Evolutionary conservation across 2,797 vertebrate genomes (phyloP).

Genomic region (Chiropotes sagulatus): DNA sequence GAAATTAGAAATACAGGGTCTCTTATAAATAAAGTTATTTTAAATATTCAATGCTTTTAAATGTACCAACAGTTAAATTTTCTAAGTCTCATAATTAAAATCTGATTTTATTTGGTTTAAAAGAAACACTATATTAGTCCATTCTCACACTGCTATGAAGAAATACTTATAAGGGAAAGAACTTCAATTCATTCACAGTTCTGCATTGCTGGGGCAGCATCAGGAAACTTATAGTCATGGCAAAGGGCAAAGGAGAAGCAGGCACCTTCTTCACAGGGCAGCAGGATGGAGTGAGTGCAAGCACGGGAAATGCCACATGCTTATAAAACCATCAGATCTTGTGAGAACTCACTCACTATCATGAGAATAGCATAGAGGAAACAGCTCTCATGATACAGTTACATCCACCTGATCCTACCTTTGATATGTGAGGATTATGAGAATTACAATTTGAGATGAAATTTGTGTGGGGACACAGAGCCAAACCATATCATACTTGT

Average conservation of each 20-base stretch:
- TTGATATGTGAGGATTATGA: background rate
- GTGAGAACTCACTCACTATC: background rate
- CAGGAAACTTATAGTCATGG: background rate
- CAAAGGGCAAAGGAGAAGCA: background rate
- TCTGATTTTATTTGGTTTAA: slow-evolving; percentile 17
- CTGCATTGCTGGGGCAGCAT: background rate
- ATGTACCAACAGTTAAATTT: background rate
- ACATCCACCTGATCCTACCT: background rate
- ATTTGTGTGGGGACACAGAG: background rate
- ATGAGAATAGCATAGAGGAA: accelerated
- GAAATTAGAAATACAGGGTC: background rate
- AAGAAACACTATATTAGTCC: background rate
- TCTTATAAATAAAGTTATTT: background rate
- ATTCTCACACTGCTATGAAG: background rate
- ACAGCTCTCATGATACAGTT: background rate
- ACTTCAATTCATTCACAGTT: background rate
- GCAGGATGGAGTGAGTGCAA: background rate
- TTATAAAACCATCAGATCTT: background rate
- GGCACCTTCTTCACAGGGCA: background rate
- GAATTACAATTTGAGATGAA: background rate
- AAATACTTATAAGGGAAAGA: background rate
- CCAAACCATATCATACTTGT: background rate
- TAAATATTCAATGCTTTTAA: slow-evolving; percentile 11
- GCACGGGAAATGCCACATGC: background rate
- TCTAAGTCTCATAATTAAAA: slow-evolving; percentile 4